phyloP scores from a whole-genome alignment of 2,888 invertebrate species.

The Conistra vaccinii region DNA sequence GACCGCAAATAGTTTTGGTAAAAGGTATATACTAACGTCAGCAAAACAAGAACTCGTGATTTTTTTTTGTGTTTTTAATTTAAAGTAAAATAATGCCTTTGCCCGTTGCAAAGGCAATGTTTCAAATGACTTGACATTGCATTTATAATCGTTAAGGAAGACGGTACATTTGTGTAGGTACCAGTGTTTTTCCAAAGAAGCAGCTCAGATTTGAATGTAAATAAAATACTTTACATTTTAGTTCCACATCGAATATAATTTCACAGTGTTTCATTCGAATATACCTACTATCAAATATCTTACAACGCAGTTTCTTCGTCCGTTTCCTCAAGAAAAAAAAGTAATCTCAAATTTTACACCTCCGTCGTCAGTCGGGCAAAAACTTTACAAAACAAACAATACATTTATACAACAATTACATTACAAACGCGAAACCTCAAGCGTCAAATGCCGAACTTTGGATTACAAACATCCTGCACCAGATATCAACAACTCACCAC shows the following conservation, averaged over 20 bases:
- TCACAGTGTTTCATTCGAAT: slow-evolving; percentile 49
- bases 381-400: slow-evolving; percentile 84
- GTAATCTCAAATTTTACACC: slow-evolving; percentile 74
- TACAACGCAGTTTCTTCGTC: slow-evolving; percentile 44
- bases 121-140: slow-evolving; percentile 16
- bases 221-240: slow-evolving; percentile 10
- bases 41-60: background rate
- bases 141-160: slow-evolving; percentile 60
- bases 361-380: slow-evolving; percentile 75
- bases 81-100: no score
- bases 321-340: slow-evolving; percentile 58
- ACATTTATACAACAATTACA: slow-evolving; percentile 87
- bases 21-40: background rate
- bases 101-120: no score
- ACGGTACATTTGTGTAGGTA: slow-evolving; percentile 33
- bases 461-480: slow-evolving; percentile 21
- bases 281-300: slow-evolving; percentile 35
- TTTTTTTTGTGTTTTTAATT: background rate
- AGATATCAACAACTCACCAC: slow-evolving; percentile 23
- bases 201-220: background rate
- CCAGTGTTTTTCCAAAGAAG: slow-evolving; percentile 29
- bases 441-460: slow-evolving; percentile 85
- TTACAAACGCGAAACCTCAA: slow-evolving; percentile 87
- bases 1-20: slow-evolving; percentile 59
- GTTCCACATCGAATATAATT: slow-evolving; percentile 57